Percentiles rank a stretch among this genome's conserved stretches.
Conservation (phyloP, 2,888 invertebrate species). For the Aromia moschata region DNA sequence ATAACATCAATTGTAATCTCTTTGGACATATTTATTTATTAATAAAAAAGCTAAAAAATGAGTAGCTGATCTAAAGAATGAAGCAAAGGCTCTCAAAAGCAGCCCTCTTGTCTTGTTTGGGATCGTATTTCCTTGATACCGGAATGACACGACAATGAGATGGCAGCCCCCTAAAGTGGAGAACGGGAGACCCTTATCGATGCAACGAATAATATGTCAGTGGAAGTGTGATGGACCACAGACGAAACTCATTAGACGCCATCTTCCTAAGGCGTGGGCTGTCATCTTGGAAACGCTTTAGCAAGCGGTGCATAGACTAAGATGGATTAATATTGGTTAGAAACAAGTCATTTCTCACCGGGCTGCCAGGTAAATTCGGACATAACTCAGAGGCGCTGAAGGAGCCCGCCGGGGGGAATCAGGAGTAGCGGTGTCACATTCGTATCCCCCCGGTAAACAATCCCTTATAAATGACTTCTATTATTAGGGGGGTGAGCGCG, state of each 20-base stretch:
- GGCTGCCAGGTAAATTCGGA: slow-evolving; percentile 28
- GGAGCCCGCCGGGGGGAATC: slow-evolving; percentile 17
- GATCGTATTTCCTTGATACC: no score
- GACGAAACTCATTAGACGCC: slow-evolving; percentile 13
- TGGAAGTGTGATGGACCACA: no score
- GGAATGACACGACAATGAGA: no score
- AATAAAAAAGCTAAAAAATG: no score
- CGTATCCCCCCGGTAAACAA: slow-evolving; percentile 28
- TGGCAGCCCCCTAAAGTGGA: no score
- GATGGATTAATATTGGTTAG: slow-evolving; percentile 29
- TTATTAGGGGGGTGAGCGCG: slow-evolving; percentile 23
- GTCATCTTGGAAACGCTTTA: slow-evolving; percentile 18
- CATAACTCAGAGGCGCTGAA: slow-evolving; percentile 26
- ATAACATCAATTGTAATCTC: no score
- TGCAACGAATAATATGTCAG: no score
- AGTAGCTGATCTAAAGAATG: no score
- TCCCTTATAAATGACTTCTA: slow-evolving; percentile 28
- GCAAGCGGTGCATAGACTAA: slow-evolving; percentile 16
- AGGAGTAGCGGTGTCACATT: slow-evolving; percentile 22
- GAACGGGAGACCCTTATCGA: no score
- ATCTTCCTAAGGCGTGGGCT: slow-evolving; percentile 5
- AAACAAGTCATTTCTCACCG: slow-evolving; percentile 26
- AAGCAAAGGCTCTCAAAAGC: no score
- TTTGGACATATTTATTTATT: no score
- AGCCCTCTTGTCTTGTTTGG: no score